Evolutionary conservation across 1,140 invertebrate genomes (phyloP), one percentile per base, ranked within the genome.

Genomic region (Goniozus legneri): DNA sequence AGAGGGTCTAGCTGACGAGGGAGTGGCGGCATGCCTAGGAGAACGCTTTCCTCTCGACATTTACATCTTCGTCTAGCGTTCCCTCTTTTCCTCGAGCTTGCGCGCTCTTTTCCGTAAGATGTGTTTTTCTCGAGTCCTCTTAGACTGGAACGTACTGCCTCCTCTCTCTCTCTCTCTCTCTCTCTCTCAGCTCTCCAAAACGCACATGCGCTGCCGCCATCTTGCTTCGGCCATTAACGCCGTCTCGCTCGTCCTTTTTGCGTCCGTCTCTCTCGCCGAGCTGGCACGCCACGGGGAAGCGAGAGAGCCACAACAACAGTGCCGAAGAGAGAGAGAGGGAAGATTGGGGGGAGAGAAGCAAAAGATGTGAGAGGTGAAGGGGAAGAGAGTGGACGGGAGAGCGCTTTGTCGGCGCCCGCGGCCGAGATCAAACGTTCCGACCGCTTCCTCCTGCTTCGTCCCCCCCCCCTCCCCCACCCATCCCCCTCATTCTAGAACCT

Each of bases 351-450:
- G n/a, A n/a, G n/a, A n/a, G n/a, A n/a, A n/a, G n/a, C n/a, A n/a
- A n/a, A n/a, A n/a, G n/a, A n/a, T n/a, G n/a, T n/a, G n/a, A n/a
- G n/a, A n/a, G n/a, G n/a, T n/a, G 18, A n/a, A 24, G 33, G 34
- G 8, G 43, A 24, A 30, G 31, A 13, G 38, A 36, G 47, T 35
- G 47, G 39, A 40, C 60, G 65, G 68, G 64, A 65, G 67, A 62
- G 58, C 60, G 69, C 70, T 73, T 73, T 73, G 70, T 73, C 70
- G 70, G 70, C 70, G 68, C 69, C 69, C 68, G 69, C 69, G 70
- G 70, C 68, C 15, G 57, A 70, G 60, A 71, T 71, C 70, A 73
- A 73, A 73, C 55, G 59, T 55, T 60, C 69, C 69, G 69, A 64
- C 62, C 52, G 57, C 48, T 55, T 32, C 44, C 30, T 27, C 41